Percentiles rank a stretch among this genome's conserved stretches.
Evolutionary conservation across 1,140 invertebrate genomes (phyloP).

Genomic region (Colletes latitarsis): DNA sequence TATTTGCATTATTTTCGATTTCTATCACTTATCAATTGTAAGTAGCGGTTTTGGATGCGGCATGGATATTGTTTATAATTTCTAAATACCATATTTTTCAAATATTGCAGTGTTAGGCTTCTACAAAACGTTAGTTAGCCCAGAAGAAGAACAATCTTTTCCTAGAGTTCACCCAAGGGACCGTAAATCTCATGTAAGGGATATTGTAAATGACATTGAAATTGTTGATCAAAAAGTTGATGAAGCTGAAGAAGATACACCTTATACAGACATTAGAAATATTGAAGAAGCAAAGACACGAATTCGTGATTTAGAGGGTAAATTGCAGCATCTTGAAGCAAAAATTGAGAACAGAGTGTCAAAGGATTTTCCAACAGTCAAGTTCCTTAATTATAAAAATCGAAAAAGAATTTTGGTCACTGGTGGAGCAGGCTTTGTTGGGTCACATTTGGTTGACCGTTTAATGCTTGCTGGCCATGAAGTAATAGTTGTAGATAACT

Average conservation of each 20-base stretch:
- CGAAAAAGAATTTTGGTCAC: slow-evolving; percentile 96
- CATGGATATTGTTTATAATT: neutral
- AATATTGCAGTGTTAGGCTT: slow-evolving; percentile 76
- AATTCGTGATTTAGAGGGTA: slow-evolving; percentile 87
- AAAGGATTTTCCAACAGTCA: slow-evolving; percentile 94
- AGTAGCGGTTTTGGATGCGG: neutral
- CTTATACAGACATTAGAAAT: slow-evolving; percentile 80
- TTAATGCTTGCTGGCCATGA: slow-evolving; percentile 98
- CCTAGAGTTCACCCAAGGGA: slow-evolving; percentile 23
- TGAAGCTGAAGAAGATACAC: slow-evolving; percentile 53
- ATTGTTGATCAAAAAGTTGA: slow-evolving; percentile 36
- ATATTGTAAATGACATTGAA: slow-evolving; percentile 47
- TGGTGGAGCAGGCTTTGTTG: slow-evolving; percentile 99
- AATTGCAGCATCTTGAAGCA: slow-evolving; percentile 86
- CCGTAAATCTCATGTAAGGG: slow-evolving; percentile 21
- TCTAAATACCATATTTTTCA: slow-evolving; percentile 4
- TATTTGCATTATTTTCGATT: neutral
- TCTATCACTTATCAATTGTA: too few relatives aligned
- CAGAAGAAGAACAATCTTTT: slow-evolving; percentile 65
- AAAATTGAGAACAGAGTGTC: slow-evolving; percentile 83
- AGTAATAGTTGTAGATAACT: slow-evolving; percentile 99
- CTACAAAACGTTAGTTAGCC: slow-evolving; percentile 76
- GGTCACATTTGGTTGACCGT: slow-evolving; percentile 97
- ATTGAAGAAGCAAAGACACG: slow-evolving; percentile 83
- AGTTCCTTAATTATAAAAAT: slow-evolving; percentile 94